Evolutionary conservation across 2,797 vertebrate species (phyloP), one percentile per base, ranked within the genome.

Genomic region (Hozukius guyotensis): DNA sequence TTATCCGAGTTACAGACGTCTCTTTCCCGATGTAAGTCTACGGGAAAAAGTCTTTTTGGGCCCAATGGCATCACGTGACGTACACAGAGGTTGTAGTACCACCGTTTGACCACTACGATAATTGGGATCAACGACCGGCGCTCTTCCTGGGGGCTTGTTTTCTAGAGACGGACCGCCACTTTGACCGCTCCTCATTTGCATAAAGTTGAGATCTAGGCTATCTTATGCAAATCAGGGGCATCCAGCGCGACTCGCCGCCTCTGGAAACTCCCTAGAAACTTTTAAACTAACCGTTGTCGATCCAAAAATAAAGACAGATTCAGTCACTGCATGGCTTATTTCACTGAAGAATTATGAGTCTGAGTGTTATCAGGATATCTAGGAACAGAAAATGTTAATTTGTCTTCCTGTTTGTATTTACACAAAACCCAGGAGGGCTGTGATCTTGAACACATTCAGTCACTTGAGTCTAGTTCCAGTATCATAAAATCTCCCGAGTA

Each of bases 91-190:
- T 36, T 36, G 0, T 36, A 36, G 0, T 36, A 36, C 34, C 34
- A 36, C 0, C 11, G 0, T 36, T 36, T 36, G 34, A 36, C 34
- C 34, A 36, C 34, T 36, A 0, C 2, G 0, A 36, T 13, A 36
- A 36, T 12, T 36, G 34, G 34, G 34, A 36, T 36, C 34, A 36
- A 13, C 34, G 11, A 36, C 34, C 4, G 12, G 1, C 34, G 12
- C 34, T 36, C 34, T 36, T 36, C 12, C 0, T 36, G 0, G 34
- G 34, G 12, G 34, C 12, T 36, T 36, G 34, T 0, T 16, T 42
- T 16, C 0, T 0, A 42, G 0, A 42, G 0, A 42, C 1, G 2
- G 38, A 16, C 0, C 13, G 0, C 0, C 14, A 16, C 14, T 14
- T 16, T 16, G 2, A 16, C 38, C 14, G 38, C 38, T 42, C 38